These are phyloP conservation scores for Brachyalestes nurse DNA, from an alignment of 2,797 vertebrate species.

Conservation along the genomic window DNA sequence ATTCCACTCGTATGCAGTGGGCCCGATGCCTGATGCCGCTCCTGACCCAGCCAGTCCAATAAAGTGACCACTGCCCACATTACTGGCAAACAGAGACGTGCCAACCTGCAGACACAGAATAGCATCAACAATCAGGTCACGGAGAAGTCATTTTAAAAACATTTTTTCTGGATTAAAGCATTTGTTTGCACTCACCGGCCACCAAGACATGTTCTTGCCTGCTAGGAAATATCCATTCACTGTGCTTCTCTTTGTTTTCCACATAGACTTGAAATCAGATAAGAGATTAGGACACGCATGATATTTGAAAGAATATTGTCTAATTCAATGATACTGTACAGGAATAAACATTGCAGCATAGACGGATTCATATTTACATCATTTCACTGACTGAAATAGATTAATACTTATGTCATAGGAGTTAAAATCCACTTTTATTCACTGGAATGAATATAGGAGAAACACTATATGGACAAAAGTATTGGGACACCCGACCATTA, in stretches of 20 bases:
- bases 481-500: too few relatives aligned
- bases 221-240: conserved; percentile 96
- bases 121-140: neutral
- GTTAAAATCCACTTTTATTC: neutral
- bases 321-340: neutral
- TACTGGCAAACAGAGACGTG: conserved; percentile 96
- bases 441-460: neutral
- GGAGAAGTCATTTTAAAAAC: neutral
- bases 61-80: conserved; percentile 96
- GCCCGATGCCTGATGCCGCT: conserved; percentile 88
- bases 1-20: conserved; percentile 90
- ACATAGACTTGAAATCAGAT: conserved; percentile 86
- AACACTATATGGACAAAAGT: too few relatives aligned
- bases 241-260: conserved; percentile 91
- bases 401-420: too few relatives aligned
- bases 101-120: conserved; percentile 83
- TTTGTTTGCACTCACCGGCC: conserved; percentile 85
- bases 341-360: neutral
- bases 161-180: too few relatives aligned
- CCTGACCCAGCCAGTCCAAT: conserved; percentile 94
- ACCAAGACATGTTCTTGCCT: conserved; percentile 95
- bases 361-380: neutral
- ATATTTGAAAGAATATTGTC: neutral
- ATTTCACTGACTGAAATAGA: neutral
- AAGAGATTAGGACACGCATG: neutral